These are phyloP conservation scores for Drosophila histrio DNA, from an alignment of 2,888 invertebrate genomes.

Conservation along the genomic window DNA sequence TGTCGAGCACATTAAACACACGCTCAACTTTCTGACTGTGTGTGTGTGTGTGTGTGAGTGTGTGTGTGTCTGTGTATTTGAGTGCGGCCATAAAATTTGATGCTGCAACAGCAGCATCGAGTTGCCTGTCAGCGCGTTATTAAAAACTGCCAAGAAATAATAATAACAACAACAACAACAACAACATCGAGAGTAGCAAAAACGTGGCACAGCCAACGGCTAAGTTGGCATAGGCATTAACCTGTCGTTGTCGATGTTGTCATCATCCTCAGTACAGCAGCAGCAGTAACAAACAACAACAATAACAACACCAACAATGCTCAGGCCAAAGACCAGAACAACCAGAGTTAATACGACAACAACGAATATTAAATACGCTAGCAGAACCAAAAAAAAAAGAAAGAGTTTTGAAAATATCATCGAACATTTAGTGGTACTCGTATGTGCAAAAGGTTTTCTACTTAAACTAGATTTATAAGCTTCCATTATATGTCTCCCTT, in stretches of 20 bases:
- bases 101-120: constrained; percentile 52
- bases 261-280: constrained; percentile 18
- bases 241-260: constrained; percentile 44
- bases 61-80: constrained; percentile 45
- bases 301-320: not conserved
- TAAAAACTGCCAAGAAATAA: constrained; percentile 52
- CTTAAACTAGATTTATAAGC: no score
- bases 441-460: no score
- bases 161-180: constrained; percentile 17
- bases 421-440: no score
- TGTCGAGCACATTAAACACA: constrained; percentile 51
- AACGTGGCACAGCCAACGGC: constrained; percentile 12
- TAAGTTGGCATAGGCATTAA: constrained; percentile 51
- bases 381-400: not conserved
- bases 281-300: constrained; percentile 33
- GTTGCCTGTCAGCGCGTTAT: constrained; percentile 57
- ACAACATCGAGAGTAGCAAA: not conserved
- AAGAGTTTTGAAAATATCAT: no score
- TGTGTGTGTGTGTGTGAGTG: not conserved
- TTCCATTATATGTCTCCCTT: no score
- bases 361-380: constrained; percentile 23
- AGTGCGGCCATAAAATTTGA: constrained; percentile 66
- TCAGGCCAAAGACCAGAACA: not conserved
- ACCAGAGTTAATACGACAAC: not conserved
- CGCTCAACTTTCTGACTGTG: constrained; percentile 18